phyloP scores from a whole-genome alignment of 2,797 vertebrate genomes.

The Arrhamphus sclerolepis region DNA sequence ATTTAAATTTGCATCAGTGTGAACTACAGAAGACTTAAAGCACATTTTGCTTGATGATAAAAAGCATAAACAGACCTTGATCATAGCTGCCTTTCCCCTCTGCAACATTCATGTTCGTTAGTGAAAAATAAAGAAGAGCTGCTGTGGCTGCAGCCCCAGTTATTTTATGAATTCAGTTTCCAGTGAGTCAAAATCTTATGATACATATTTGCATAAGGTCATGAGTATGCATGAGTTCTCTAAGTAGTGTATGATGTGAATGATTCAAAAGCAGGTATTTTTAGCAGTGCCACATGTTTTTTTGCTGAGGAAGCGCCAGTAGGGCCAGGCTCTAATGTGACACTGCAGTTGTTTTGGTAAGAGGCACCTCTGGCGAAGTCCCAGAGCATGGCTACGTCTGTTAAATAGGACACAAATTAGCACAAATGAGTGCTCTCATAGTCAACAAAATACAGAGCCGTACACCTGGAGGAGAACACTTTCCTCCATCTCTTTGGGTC shows the following conservation, averaged over 20 bases:
- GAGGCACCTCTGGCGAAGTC: constrained; percentile 43
- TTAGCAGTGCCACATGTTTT: constrained; percentile 47
- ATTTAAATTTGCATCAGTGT: not conserved
- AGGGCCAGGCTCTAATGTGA: constrained; percentile 29
- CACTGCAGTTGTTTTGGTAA: constrained; percentile 43
- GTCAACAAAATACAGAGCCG: not conserved
- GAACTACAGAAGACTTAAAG: constrained; percentile 13
- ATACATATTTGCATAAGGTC: constrained; percentile 45
- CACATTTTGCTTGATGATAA: constrained; percentile 19
- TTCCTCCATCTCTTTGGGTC: not conserved
- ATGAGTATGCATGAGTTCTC: constrained; percentile 62
- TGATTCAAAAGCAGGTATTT: constrained; percentile 66
- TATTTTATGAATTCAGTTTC: constrained; percentile 20
- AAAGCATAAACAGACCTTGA: constrained; percentile 26
- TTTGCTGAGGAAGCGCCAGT: constrained; percentile 12
- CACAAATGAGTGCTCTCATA: constrained; percentile 11
- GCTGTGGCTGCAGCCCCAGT: not conserved
- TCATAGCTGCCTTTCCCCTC: constrained; percentile 9
- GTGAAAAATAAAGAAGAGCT: not conserved
- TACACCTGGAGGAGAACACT: constrained; percentile 1
- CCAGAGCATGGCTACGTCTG: constrained; percentile 9
- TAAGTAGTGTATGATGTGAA: constrained; percentile 59
- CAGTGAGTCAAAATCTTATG: constrained; percentile 17
- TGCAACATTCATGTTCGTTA: constrained; percentile 11
- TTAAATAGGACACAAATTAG: constrained; percentile 41